Conservation (phyloP, 2,888 invertebrate genomes). For the Sminthurinus aureus region DNA sequence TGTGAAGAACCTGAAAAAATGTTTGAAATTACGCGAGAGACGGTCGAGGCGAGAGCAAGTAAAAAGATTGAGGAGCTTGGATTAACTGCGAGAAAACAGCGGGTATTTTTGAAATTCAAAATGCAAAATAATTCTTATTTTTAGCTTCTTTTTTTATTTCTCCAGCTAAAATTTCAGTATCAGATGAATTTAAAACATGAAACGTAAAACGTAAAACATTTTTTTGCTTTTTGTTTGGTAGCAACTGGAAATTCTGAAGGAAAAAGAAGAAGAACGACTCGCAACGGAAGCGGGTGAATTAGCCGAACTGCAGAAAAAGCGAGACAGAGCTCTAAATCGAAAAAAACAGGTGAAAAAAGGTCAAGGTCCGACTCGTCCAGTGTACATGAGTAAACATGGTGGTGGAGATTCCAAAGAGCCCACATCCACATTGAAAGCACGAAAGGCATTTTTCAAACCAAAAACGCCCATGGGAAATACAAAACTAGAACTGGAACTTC, state of each 20-base stretch:
- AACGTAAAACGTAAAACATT: neutral
- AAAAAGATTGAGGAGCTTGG: constrained; percentile 38
- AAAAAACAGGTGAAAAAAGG: neutral
- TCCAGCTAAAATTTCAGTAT: neutral
- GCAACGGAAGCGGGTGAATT: neutral
- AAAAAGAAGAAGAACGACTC: neutral
- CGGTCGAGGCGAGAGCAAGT: neutral
- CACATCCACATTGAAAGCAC: constrained; percentile 50
- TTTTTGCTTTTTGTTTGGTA: neutral
- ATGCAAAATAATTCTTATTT: neutral
- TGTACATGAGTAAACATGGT: neutral
- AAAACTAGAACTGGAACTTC: constrained; percentile 43
- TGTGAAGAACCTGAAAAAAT: constrained; percentile 64
- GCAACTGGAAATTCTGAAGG: constrained; percentile 6
- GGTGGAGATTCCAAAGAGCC: constrained; percentile 25
- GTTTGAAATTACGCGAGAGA: constrained; percentile 46
- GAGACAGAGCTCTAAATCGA: neutral
- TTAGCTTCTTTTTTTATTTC: too few relatives aligned
- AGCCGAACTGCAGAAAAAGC: neutral
- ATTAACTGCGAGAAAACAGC: constrained; percentile 4
- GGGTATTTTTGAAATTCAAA: constrained; percentile 4
- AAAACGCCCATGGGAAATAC: constrained; percentile 44
- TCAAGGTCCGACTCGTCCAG: neutral
- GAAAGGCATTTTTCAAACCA: constrained; percentile 52
- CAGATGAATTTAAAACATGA: neutral